Percentiles rank a stretch among this genome's conserved stretches.
Evolutionary conservation across 1,140 invertebrate species (phyloP).

Genomic region (Ceratitis capitata): DNA sequence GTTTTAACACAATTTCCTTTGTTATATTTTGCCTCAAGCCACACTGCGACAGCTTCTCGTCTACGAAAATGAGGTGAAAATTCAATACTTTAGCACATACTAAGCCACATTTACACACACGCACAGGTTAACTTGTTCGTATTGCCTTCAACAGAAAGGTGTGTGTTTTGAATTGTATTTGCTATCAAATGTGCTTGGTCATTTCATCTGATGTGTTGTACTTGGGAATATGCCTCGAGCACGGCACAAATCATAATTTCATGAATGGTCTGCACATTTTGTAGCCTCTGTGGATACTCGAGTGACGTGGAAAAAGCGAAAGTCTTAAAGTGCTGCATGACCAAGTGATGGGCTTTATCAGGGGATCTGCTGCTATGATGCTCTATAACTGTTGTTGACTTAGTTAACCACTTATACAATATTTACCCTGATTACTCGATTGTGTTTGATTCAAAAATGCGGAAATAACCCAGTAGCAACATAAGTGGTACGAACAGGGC

Average conservation of each 20-base stretch:
- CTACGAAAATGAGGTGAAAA: not conserved
- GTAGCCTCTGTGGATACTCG: not conserved
- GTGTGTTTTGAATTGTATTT: too few species aligned
- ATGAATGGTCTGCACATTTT: not conserved
- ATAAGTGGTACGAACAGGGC: not conserved
- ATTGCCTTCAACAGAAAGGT: too few species aligned
- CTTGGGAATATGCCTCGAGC: not conserved
- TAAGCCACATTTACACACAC: not conserved
- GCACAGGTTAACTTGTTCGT: too few species aligned
- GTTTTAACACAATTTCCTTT: not conserved
- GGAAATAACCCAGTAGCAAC: not conserved
- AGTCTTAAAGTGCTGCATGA: not conserved
- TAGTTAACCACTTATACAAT: not conserved
- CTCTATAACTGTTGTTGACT: not conserved
- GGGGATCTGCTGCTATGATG: too few species aligned
- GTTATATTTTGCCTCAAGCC: not conserved
- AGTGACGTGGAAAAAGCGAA: not conserved
- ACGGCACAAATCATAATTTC: not conserved
- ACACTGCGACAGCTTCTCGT: not conserved
- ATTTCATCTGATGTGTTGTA: constrained; percentile 4
- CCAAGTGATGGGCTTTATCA: not conserved
- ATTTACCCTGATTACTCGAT: not conserved
- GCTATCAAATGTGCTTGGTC: not conserved
- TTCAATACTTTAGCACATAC: not conserved
- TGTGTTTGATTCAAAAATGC: not conserved